A percentile compares a stretch with the other conserved stretches of the same genome.
These are phyloP conservation scores for Apis dorsata DNA, from an alignment of 1,140 invertebrate species.

Conservation along the genomic window DNA sequence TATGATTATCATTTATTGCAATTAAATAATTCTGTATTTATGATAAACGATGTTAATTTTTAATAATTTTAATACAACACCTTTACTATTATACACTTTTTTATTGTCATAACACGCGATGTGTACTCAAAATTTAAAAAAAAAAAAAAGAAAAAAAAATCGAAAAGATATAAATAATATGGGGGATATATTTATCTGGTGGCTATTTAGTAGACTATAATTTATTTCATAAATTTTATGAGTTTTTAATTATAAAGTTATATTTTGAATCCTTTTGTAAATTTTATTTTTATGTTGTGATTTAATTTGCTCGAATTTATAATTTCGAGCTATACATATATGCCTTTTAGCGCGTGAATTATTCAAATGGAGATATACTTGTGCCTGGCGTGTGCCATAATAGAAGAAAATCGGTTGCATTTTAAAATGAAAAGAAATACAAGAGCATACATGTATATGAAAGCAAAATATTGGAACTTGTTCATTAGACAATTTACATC, in stretches of 20 bases:
- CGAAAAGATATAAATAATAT: background rate
- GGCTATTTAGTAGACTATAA: slow-evolving; percentile 10
- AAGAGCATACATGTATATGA: slow-evolving; percentile 14
- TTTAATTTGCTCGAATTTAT: slow-evolving; percentile 18
- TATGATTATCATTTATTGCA: slow-evolving; percentile 47
- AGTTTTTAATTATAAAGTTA: slow-evolving; percentile 6
- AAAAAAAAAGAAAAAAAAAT: background rate
- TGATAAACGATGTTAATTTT: slow-evolving; percentile 2
- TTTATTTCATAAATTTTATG: slow-evolving; percentile 25
- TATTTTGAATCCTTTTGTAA: slow-evolving; percentile 27
- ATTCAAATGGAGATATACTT: slow-evolving; percentile 5
- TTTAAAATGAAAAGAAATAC: slow-evolving; percentile 19
- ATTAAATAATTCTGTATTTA: slow-evolving; percentile 4
- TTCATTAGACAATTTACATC: slow-evolving; percentile 26
- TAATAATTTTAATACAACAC: background rate
- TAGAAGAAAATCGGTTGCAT: slow-evolving; percentile 25
- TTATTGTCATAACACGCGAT: background rate
- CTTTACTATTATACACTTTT: background rate
- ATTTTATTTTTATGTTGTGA: slow-evolving; percentile 1
- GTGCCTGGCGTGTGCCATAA: slow-evolving; percentile 46
- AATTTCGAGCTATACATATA: slow-evolving; percentile 5
- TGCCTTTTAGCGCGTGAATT: slow-evolving; percentile 8
- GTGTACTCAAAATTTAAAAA: slow-evolving; percentile 13
- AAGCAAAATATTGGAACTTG: slow-evolving; percentile 19
- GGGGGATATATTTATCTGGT: slow-evolving; percentile 11